phyloP scores from a whole-genome alignment of 2,888 invertebrate genomes.

The Hyles lineata region DNA sequence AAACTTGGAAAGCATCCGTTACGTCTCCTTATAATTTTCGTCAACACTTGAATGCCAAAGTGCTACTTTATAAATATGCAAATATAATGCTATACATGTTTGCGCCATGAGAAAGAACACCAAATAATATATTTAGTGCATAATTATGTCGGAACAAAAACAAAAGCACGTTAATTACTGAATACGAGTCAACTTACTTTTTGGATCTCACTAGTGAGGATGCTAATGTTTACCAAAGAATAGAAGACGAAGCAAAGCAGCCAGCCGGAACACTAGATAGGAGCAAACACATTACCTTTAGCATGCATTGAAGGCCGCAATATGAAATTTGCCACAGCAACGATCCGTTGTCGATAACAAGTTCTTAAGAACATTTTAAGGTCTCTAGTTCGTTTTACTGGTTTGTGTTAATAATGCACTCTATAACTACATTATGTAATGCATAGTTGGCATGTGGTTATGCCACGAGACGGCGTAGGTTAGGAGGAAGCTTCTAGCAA shows the following conservation, averaged over 20 bases:
- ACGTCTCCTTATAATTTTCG: neutral
- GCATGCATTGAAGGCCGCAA: constrained; percentile 14
- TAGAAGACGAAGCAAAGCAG: neutral
- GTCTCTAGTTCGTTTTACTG: neutral
- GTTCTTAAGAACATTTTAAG: constrained; percentile 6
- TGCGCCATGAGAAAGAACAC: neutral
- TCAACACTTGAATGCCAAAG: constrained; percentile 15
- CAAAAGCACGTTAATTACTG: neutral
- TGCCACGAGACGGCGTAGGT: constrained; percentile 9
- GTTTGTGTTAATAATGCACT: constrained; percentile 17
- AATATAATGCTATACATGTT: neutral
- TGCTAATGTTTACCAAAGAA: neutral
- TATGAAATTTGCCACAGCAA: neutral
- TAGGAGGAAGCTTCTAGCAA: constrained; percentile 16
- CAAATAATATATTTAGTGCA: neutral
- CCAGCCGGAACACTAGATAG: neutral
- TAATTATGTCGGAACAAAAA: neutral
- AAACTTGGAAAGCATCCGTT: neutral
- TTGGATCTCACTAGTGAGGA: neutral
- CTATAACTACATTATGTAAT: constrained; percentile 14
- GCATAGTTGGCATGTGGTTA: neutral
- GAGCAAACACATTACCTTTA: constrained; percentile 1
- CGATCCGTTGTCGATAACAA: neutral
- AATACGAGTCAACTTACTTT: neutral
- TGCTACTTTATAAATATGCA: constrained; percentile 16